These are phyloP conservation scores for Drosophila melanosoma DNA, from an alignment of 2,888 invertebrate genomes.

Conservation along the genomic window DNA sequence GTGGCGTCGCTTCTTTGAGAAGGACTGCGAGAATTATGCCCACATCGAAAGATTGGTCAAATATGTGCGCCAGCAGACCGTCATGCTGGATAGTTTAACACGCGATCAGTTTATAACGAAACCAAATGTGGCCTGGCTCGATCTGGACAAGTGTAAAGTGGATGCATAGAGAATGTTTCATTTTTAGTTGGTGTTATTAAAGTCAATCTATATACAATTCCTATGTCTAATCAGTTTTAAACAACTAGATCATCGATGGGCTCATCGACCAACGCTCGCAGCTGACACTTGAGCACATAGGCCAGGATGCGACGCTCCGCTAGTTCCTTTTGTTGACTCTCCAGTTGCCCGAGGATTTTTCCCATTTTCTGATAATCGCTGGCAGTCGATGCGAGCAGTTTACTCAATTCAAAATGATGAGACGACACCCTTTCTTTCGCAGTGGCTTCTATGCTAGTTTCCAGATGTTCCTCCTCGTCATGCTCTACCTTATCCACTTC, in stretches of 20 bases:
- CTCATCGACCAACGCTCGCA: conserved; percentile 67
- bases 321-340: conserved; percentile 43
- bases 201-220: conserved; percentile 49
- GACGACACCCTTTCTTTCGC: neutral
- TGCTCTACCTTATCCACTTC: conserved; percentile 10
- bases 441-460: neutral
- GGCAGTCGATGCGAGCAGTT: conserved; percentile 12
- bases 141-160: conserved; percentile 74
- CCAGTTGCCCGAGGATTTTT: conserved; percentile 58
- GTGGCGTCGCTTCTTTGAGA: conserved; percentile 93
- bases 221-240: conserved; percentile 38
- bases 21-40: conserved; percentile 88
- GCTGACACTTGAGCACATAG: conserved; percentile 78
- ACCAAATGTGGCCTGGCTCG: conserved; percentile 87
- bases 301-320: conserved; percentile 75
- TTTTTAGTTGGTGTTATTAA: conserved; percentile 52
- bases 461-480: conserved; percentile 3
- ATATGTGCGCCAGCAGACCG: conserved; percentile 92
- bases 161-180: conserved; percentile 38
- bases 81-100: conserved; percentile 87
- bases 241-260: conserved; percentile 68
- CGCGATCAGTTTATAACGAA: conserved; percentile 87
- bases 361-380: conserved; percentile 62
- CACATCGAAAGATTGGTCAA: conserved; percentile 89
- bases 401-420: neutral